Conservation (phyloP, 2,113 vertebrate species). For the Pungitius pungitius region DNA sequence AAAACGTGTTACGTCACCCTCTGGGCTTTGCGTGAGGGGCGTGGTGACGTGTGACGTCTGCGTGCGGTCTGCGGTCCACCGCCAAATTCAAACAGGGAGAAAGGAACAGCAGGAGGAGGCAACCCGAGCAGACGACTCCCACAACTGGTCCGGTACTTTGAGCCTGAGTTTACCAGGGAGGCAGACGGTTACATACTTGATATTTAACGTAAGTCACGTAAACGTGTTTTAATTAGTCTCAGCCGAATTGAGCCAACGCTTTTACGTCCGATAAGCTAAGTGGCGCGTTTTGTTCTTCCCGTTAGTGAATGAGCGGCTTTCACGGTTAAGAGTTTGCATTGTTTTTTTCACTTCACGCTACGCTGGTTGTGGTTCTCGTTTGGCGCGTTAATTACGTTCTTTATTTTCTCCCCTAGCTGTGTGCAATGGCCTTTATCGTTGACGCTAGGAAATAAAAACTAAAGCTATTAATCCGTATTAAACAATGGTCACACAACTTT, state of each 20-base stretch:
- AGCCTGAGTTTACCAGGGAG: background rate
- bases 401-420: background rate
- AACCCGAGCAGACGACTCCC: background rate
- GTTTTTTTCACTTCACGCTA: background rate
- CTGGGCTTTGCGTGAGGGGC: constrained; percentile 21
- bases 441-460: background rate
- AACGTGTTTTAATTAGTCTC: background rate
- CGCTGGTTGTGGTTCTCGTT: background rate
- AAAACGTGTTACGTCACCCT: constrained; percentile 24
- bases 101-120: constrained; percentile 19
- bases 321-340: background rate
- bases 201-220: background rate
- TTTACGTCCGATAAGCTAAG: background rate
- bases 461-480: background rate
- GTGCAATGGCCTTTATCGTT: background rate
- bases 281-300: background rate
- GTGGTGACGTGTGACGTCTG: constrained; percentile 4
- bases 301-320: background rate
- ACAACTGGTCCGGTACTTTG: background rate
- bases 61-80: constrained; percentile 45
- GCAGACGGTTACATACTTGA: background rate
- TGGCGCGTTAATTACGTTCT: background rate
- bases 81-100: constrained; percentile 81
- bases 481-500: constrained; percentile 26
- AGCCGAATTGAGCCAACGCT: background rate